These are phyloP conservation scores for Synergus umbraculus DNA, from an alignment of 2,888 invertebrate species.

Conservation along the genomic window DNA sequence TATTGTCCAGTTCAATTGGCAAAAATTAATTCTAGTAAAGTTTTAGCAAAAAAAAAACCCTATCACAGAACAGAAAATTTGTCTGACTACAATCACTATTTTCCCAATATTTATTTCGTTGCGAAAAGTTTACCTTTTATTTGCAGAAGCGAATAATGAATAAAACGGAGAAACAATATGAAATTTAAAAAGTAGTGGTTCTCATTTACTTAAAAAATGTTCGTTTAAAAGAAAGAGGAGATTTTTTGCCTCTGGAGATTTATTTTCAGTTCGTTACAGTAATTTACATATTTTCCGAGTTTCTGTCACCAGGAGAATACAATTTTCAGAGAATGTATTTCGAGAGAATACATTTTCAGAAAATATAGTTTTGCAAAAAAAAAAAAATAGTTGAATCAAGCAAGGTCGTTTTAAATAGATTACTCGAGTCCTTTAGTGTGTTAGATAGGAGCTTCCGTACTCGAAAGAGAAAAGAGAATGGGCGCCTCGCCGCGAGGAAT, in stretches of 20 bases:
- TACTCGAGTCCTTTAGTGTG: slow-evolving; percentile 12
- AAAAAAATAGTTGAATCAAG: slow-evolving; percentile 12
- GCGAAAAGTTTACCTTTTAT: neutral
- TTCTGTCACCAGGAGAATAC: slow-evolving; percentile 13
- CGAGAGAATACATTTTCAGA: neutral
- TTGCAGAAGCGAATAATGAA: slow-evolving; percentile 6
- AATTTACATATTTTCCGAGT: slow-evolving; percentile 31
- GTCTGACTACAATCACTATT: neutral
- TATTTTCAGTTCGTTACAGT: slow-evolving; percentile 24
- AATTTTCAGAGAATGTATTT: slow-evolving; percentile 27
- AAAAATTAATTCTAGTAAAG: too few species aligned
- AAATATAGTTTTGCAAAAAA: neutral
- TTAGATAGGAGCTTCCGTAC: slow-evolving; percentile 3
- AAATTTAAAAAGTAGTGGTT: slow-evolving; percentile 10
- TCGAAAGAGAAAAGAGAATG: slow-evolving; percentile 34
- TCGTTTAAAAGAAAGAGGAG: neutral
- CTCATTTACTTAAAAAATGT: slow-evolving; percentile 3
- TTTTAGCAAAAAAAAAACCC: too few species aligned
- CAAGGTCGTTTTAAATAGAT: slow-evolving; percentile 25
- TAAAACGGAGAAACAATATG: neutral
- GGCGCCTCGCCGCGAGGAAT: slow-evolving; percentile 61
- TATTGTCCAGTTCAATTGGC: too few species aligned
- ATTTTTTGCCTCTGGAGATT: slow-evolving; percentile 8
- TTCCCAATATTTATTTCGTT: neutral
- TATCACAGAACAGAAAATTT: too few species aligned